These are phyloP conservation scores for Dyspetes luteomarginatus DNA, from an alignment of 2,888 invertebrate species.

Conservation along the genomic window DNA sequence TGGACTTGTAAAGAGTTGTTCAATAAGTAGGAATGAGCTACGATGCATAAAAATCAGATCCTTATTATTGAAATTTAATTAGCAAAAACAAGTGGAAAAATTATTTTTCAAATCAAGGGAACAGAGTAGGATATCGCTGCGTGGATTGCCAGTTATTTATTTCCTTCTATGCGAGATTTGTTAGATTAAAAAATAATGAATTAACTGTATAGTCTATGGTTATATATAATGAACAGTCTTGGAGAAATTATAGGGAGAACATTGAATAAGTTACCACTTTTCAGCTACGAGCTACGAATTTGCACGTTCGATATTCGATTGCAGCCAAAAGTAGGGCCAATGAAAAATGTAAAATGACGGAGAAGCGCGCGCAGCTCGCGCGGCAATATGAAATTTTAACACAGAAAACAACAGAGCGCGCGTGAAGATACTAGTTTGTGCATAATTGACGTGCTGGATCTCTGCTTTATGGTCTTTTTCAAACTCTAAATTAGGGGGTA, in stretches of 20 bases:
- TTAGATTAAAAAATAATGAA: neutral
- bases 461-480: constrained; percentile 54
- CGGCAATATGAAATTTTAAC: constrained; percentile 30
- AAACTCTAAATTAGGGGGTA: constrained; percentile 30
- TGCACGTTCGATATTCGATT: neutral
- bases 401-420: constrained; percentile 27
- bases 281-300: neutral
- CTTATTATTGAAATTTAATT: too few species aligned
- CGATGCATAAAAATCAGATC: too few species aligned
- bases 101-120: neutral
- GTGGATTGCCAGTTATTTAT: neutral
- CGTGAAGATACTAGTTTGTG: neutral
- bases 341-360: too few species aligned
- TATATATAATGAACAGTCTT: too few species aligned
- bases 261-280: neutral
- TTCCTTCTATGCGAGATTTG: neutral
- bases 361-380: too few species aligned
- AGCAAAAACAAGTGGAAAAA: neutral
- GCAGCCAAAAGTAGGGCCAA: too few species aligned
- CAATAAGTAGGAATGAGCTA: too few species aligned
- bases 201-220: neutral
- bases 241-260: too few species aligned
- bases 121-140: neutral
- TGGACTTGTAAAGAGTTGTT: too few species aligned
- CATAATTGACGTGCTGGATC: constrained; percentile 53